Conservation (phyloP, 2,797 vertebrate species). For the Coregonus sp. region DNA sequence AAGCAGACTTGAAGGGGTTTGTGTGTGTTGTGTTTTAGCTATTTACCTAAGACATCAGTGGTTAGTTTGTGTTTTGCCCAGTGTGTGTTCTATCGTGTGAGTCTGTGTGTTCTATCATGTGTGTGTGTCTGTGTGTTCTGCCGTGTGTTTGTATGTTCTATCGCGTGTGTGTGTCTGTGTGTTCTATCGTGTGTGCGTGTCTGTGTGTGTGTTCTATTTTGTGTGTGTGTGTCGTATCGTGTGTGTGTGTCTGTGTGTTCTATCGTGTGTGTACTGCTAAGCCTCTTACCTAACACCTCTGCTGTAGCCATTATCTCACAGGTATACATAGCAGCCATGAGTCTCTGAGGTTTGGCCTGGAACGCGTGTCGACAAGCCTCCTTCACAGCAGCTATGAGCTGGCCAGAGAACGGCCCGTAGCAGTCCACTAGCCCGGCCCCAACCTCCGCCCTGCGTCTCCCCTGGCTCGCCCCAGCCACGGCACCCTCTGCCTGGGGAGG, state of each 20-base stretch:
- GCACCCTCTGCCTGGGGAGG: background rate
- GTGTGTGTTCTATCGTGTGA: background rate
- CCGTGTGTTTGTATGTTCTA: too few relatives aligned
- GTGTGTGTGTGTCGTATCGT: background rate
- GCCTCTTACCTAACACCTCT: conserved; percentile 91
- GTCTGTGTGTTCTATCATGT: too few relatives aligned
- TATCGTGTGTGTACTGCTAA: background rate
- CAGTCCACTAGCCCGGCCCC: conserved; percentile 68
- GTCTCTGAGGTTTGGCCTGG: conserved; percentile 89
- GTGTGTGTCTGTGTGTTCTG: too few relatives aligned
- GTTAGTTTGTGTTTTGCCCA: background rate
- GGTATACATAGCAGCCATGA: conserved; percentile 98
- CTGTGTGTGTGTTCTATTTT: too few relatives aligned
- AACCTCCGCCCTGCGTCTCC: conserved; percentile 61
- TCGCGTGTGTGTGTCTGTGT: too few relatives aligned
- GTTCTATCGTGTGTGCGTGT: too few relatives aligned
- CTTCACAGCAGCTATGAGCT: conserved; percentile 94
- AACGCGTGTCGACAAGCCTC: conserved; percentile 90
- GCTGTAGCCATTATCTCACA: conserved; percentile 96
- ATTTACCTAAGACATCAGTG: background rate
- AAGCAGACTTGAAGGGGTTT: background rate
- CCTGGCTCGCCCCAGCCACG: conserved; percentile 26
- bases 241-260: background rate
- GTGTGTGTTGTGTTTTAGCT: background rate
- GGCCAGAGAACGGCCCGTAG: conserved; percentile 91